phyloP scores from a whole-genome alignment of 2,113 vertebrate species.

The Callocephalon fimbriatum region DNA sequence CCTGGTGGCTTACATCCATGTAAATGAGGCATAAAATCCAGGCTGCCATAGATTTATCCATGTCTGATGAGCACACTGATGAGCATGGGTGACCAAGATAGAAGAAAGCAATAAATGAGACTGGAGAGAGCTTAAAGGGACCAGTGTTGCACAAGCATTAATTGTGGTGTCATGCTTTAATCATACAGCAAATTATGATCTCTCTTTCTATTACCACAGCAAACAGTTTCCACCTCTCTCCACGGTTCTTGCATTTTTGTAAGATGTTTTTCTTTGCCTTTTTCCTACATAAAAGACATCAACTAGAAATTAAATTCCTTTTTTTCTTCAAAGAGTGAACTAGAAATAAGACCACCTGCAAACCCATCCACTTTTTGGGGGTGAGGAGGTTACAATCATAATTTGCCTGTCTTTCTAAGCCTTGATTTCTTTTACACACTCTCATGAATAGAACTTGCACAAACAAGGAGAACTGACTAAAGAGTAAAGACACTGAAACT shows the following conservation, averaged over 20 bases:
- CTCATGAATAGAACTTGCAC: background rate
- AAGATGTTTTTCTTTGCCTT: background rate
- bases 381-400: background rate
- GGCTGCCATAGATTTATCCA: background rate
- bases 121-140: background rate
- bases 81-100: background rate
- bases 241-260: background rate
- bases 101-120: background rate
- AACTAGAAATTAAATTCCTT: background rate
- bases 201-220: background rate
- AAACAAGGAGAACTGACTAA: background rate
- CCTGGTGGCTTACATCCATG: background rate
- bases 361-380: accelerated
- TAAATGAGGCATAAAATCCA: background rate
- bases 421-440: background rate
- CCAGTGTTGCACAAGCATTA: background rate
- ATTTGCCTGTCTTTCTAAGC: background rate
- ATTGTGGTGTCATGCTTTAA: background rate
- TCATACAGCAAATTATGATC: background rate
- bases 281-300: background rate
- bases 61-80: background rate
- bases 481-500: background rate
- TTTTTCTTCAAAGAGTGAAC: background rate
- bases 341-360: background rate
- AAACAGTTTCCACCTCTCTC: background rate